A percentile compares a stretch with the other conserved stretches of the same genome.
These are phyloP conservation scores for Crypturellus undulatus DNA, from an alignment of 2,113 vertebrate species.

Conservation along the genomic window DNA sequence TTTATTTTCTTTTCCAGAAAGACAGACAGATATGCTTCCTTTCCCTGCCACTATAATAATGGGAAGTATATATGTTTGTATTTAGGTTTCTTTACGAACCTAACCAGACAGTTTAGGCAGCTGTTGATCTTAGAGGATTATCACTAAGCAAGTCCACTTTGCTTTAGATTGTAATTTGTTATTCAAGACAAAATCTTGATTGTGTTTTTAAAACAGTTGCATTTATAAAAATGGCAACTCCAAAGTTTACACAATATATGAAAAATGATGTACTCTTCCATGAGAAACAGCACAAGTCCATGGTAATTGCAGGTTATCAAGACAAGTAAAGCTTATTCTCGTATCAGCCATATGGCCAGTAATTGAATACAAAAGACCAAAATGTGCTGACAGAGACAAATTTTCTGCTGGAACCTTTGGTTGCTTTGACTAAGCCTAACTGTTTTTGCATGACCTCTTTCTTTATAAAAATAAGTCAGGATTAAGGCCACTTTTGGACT, in stretches of 20 bases:
- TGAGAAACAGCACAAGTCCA: neutral
- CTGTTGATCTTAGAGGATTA: constrained; percentile 64
- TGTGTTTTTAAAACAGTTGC: constrained; percentile 43
- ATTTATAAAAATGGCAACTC: neutral
- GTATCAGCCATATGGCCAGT: neutral
- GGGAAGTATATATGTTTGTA: constrained; percentile 25
- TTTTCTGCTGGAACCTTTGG: neutral
- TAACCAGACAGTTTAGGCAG: constrained; percentile 61
- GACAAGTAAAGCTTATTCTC: neutral
- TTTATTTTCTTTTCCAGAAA: constrained; percentile 55
- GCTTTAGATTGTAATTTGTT: constrained; percentile 43
- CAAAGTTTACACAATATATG: neutral
- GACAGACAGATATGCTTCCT: constrained; percentile 40
- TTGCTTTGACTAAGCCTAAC: neutral
- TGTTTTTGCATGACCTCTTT: neutral
- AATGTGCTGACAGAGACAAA: neutral
- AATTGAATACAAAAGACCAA: neutral
- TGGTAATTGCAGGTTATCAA: neutral
- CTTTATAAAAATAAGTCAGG: neutral
- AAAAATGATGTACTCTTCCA: neutral
- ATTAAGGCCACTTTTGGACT: neutral
- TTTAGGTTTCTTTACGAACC: constrained; percentile 55
- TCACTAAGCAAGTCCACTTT: constrained; percentile 56
- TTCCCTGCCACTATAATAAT: constrained; percentile 32
- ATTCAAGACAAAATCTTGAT: constrained; percentile 40